phyloP scores from a whole-genome alignment of 2,888 invertebrate species.

The Epinotia brunnichana region DNA sequence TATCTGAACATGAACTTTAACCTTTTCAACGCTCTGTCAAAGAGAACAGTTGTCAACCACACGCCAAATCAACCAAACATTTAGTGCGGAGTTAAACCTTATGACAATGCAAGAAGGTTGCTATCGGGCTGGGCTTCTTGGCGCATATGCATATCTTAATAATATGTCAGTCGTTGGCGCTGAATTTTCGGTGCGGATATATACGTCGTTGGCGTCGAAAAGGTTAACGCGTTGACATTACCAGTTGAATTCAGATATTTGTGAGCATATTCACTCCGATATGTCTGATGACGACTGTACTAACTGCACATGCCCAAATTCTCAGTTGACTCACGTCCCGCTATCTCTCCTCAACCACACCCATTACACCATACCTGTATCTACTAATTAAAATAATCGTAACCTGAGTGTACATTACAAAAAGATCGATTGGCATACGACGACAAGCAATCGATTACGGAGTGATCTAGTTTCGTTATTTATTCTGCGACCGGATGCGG shows the following conservation, averaged over 20 bases:
- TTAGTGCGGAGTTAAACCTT: no score
- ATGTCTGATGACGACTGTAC: not conserved
- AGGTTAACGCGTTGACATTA: not conserved
- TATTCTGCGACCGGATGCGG: constrained; percentile 41
- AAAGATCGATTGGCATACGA: constrained; percentile 43
- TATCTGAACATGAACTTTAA: no score
- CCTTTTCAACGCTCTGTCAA: no score
- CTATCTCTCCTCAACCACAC: not conserved
- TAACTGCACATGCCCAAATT: not conserved
- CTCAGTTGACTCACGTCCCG: not conserved
- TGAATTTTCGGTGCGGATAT: no score
- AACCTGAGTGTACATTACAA: constrained; percentile 20
- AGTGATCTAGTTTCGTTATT: constrained; percentile 41
- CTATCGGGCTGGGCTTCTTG: no score
- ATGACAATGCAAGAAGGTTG: no score
- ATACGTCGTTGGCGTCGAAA: no score
- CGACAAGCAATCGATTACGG: constrained; percentile 39
- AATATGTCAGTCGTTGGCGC: no score
- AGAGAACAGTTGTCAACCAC: no score
- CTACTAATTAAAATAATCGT: constrained; percentile 33
- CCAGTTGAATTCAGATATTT: not conserved
- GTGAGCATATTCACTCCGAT: not conserved
- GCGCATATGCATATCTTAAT: no score
- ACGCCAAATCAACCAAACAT: no score
- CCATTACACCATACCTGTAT: not conserved